Evolutionary conservation across 2,113 vertebrate species (phyloP).

Genomic region (Spea bombifrons): DNA sequence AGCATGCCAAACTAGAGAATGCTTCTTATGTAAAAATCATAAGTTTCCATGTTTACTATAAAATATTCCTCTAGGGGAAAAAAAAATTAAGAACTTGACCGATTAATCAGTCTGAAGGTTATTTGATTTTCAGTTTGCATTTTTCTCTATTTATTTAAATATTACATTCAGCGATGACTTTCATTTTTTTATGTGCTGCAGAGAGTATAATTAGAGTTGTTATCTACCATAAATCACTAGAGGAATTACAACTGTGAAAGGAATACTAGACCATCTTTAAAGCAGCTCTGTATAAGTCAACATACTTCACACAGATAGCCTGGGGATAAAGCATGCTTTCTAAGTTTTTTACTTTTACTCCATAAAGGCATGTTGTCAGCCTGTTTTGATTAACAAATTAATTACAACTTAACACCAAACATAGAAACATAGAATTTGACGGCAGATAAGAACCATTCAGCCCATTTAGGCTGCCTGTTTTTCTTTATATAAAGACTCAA

Average conservation of each 20-base stretch:
- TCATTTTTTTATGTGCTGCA: constrained; percentile 39
- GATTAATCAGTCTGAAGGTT: constrained; percentile 37
- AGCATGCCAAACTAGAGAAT: too few species aligned
- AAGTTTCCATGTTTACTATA: constrained; percentile 35
- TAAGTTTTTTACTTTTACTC: constrained; percentile 23
- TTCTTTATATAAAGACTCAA: too few species aligned
- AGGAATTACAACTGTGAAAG: constrained; percentile 46
- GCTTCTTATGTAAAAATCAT: not conserved
- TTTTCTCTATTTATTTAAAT: constrained; percentile 43
- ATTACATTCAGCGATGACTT: constrained; percentile 24
- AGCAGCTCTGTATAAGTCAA: constrained; percentile 45
- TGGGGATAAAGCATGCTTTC: constrained; percentile 43
- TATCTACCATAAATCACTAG: constrained; percentile 46
- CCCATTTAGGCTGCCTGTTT: too few species aligned
- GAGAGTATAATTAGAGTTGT: constrained; percentile 48
- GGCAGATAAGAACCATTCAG: too few species aligned
- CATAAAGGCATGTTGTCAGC: constrained; percentile 44
- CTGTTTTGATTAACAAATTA: constrained; percentile 48
- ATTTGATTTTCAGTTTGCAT: constrained; percentile 33
- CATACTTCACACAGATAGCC: constrained; percentile 43
- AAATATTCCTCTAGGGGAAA: constrained; percentile 21
- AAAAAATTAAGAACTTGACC: constrained; percentile 1
- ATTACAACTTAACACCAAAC: constrained; percentile 42
- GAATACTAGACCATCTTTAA: constrained; percentile 45
- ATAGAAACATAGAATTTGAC: not conserved